Percentiles rank a stretch among this genome's conserved stretches.
These are phyloP conservation scores for Pollenia labialis DNA, from an alignment of 2,888 invertebrate species.

Conservation along the genomic window DNA sequence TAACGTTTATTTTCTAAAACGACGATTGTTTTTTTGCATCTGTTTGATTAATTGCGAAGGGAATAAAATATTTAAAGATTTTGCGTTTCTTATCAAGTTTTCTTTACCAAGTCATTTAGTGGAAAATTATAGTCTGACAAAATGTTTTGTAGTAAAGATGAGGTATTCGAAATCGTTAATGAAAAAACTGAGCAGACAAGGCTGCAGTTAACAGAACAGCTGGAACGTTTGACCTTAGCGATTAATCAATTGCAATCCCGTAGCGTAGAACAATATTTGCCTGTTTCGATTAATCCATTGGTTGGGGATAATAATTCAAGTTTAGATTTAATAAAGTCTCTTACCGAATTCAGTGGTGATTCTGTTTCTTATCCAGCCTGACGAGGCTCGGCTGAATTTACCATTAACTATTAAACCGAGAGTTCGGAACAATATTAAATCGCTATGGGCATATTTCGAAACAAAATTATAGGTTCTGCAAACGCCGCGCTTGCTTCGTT, in stretches of 20 bases:
- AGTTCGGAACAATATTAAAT: too few species aligned
- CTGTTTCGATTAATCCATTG: slow-evolving; percentile 30
- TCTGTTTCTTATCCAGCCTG: too few species aligned
- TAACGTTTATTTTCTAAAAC: slow-evolving; percentile 14
- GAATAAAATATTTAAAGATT: too few species aligned
- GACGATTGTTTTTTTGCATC: background rate
- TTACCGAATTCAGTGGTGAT: too few species aligned
- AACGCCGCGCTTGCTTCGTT: too few species aligned
- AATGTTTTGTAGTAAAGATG: slow-evolving; percentile 55
- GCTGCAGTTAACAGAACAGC: slow-evolving; percentile 46
- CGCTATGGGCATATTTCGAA: too few species aligned
- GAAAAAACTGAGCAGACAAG: slow-evolving; percentile 41
- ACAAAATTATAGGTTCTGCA: too few species aligned
- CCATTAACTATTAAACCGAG: too few species aligned
- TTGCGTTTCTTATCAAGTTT: slow-evolving; percentile 46
- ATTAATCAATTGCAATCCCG: slow-evolving; percentile 54
- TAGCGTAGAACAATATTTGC: slow-evolving; percentile 30
- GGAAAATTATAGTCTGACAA: slow-evolving; percentile 40
- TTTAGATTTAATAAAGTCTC: too few species aligned
- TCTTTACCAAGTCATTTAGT: slow-evolving; percentile 48
- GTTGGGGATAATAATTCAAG: slow-evolving; percentile 60
- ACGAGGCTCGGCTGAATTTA: too few species aligned
- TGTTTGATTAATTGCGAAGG: too few species aligned
- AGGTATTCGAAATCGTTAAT: slow-evolving; percentile 50
- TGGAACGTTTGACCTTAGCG: slow-evolving; percentile 38